Base-by-base conservation (phyloP, 2,113 vertebrate species). In the Anhinga rufa region DNA sequence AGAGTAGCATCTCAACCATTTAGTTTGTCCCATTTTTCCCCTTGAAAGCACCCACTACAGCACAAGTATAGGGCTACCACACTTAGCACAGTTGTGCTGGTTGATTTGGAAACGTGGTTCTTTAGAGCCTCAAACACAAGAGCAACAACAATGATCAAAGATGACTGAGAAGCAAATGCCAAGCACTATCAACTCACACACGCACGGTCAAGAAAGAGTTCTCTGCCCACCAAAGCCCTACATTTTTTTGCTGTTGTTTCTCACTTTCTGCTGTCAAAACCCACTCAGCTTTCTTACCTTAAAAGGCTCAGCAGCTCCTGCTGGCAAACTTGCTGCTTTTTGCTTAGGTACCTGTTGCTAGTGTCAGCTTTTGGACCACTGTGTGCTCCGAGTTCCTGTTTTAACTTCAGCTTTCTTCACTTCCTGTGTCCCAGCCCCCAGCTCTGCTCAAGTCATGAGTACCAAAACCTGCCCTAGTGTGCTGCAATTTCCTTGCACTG, bases 341-440 rank as follows among this genome's bases (percentile, higher is more conserved):
- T 46, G 46, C 72, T 57, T 12, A 12, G 29, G 52, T 29, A 78
- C 85, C 64, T 72, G 92, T 28, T 46, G 65, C 36, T 16, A 19
- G 52, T 4, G 1, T 25, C 24, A 31, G 78, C 44, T 87, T 49
- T 24, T 26, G 38, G 62, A 3, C 31, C 16, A 42, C 55, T 54
- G 40, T 4, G 62, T 34, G 29, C 82, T 64, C 54, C 0, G 13
- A 90, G 96, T 97, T 97, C 97, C 97, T 95, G 89, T 94, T 97
- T 96, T 36, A 91, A n/a, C 46, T 85, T 83, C 79, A 78, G 66
- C 66, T 49, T 11, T 69, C 68, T 75, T 66, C 87, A 66, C 80
- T 96, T 96, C 97, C 97, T 95, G 91, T 3, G 1, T 9, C 90
- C 86, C 93, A 92, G 66, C 88, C 95, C 91, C 88, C 92, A 69